phyloP scores from a whole-genome alignment of 2,113 vertebrate species.

The Phocoena phocoena region DNA sequence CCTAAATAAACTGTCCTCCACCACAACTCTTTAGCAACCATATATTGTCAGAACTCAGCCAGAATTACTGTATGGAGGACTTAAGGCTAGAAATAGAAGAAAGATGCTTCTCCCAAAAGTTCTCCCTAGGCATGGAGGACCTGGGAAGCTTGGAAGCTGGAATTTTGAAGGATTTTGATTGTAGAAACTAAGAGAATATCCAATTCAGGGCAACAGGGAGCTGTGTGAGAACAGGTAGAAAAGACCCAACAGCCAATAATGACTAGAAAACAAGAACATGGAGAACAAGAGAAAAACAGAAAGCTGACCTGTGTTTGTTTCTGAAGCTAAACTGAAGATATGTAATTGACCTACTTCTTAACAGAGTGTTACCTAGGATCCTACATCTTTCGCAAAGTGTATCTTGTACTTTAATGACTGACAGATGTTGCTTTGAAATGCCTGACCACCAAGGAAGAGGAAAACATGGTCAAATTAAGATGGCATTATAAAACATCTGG shows the following conservation, averaged over 20 bases:
- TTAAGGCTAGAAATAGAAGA: not conserved
- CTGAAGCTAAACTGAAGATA: not conserved
- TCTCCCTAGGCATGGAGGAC: not conserved
- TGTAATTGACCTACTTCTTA: not conserved
- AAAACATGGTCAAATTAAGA: not conserved
- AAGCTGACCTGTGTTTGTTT: not conserved
- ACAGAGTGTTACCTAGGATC: not conserved
- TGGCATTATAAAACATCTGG: not conserved
- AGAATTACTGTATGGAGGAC: not conserved
- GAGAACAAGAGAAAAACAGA: not conserved
- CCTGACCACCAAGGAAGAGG: not conserved
- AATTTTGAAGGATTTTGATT: not conserved
- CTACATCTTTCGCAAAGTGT: not conserved
- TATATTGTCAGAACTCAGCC: not conserved
- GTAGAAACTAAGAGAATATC: not conserved
- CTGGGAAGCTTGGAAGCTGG: not conserved
- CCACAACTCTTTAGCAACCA: not conserved
- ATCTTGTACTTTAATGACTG: conserved; percentile 15
- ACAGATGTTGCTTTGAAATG: conserved; percentile 26
- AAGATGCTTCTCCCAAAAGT: not conserved
- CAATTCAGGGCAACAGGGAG: not conserved
- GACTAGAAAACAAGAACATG: not conserved
- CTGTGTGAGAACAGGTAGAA: not conserved
- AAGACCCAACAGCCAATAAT: not conserved
- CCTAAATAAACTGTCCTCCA: not conserved